Base-by-base conservation (phyloP, 2,113 vertebrate species). In the Peromyscus maniculatus region DNA sequence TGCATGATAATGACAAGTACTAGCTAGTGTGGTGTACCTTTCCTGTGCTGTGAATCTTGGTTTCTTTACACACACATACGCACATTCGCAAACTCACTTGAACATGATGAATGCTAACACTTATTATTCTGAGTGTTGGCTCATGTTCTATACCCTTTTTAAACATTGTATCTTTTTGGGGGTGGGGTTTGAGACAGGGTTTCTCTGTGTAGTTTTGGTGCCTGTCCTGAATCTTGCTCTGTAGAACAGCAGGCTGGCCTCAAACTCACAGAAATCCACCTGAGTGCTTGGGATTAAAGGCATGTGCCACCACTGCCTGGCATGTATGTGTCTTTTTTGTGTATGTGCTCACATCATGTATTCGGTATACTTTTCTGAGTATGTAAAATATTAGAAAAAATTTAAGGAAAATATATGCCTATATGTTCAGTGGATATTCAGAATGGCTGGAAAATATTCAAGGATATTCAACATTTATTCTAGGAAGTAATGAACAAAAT, bases 361-460 rank as follows among this genome's bases (percentile, higher is more conserved):
- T 72, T 87, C 69, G 87, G 82, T 91, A 77, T 49, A 78, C 10
- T 96, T 91, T 87, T 62, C 36, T 77, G 36, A 33, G 11, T 82
- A 43, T 96, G 57, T 92, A 39, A 93, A 93, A 82, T 96, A 52
- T 71, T 24, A 16, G 64, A 72, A 91, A 87, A 72, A 80, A 67
- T 69, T 95, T 86, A 84, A 96, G 77, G 31, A 71, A 96, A 94
- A 87, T 84, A 84, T 43, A 64, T 84, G 57, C 57, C 3, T 43
- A 1, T 64, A 7, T 84, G 43, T 43, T 46, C 22, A 94, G 19
- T 80, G 92, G 89, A n/a, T 75, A 69, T 79, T 95, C 55, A 88
- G 64, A 96, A 84, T 74, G 39, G 17, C 67, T 84, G 22, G 77
- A 96, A 91, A 49, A 31, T 62, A 67, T 55, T 93, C 59, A 86